phyloP scores from a whole-genome alignment of 2,797 vertebrate genomes.

The Glossophaga mutica region DNA sequence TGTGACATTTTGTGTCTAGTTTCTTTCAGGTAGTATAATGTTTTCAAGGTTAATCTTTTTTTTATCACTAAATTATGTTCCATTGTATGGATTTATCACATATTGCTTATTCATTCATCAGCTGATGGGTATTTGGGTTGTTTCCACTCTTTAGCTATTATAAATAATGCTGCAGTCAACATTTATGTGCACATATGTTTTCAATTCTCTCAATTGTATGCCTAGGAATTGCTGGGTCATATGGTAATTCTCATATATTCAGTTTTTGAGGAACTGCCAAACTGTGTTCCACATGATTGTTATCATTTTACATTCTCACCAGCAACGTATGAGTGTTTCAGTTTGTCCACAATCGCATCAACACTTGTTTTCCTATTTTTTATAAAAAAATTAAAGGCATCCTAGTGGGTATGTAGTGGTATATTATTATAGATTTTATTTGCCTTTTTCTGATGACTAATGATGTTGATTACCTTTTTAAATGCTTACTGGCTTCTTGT shows the following conservation, averaged over 20 bases:
- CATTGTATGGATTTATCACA: not conserved
- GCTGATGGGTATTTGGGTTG: not conserved
- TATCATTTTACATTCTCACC: not conserved
- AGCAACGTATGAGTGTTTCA: not conserved
- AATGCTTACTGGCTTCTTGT: not conserved
- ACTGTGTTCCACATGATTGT: not conserved
- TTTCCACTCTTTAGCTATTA: not conserved
- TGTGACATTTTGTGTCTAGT: not conserved
- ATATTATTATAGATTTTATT: conserved; percentile 31
- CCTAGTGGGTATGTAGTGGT: not conserved
- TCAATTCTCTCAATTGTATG: not conserved
- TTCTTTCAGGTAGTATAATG: not conserved
- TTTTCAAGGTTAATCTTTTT: not conserved
- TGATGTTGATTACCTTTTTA: not conserved
- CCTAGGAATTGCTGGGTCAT: not conserved
- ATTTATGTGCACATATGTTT: not conserved
- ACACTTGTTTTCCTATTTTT: not conserved
- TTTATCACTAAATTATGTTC: not conserved
- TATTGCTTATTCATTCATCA: not conserved
- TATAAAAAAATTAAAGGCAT: not conserved
- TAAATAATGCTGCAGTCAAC: not conserved
- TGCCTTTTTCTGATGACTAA: not conserved
- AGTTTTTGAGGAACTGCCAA: not conserved
- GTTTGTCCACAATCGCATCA: not conserved
- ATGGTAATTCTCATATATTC: not conserved